Evolutionary conservation across 2,113 vertebrate genomes (phyloP).

Genomic region (Protomyctophum bolini): DNA sequence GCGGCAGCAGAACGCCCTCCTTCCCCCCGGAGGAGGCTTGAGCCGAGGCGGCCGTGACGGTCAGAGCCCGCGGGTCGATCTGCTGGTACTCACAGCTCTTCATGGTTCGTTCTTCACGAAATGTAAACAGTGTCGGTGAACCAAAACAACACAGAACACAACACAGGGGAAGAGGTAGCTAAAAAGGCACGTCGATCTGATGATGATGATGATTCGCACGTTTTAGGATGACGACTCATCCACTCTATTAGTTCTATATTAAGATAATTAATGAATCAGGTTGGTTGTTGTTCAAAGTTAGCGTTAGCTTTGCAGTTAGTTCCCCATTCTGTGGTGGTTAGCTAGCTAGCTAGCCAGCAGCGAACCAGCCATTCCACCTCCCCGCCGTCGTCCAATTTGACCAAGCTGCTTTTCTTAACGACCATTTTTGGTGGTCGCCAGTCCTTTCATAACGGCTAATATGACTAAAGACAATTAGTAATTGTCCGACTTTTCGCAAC

Average conservation of each 20-base stretch:
- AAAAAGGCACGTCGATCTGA: constrained; percentile 32
- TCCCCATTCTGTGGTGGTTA: constrained; percentile 38
- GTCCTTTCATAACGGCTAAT: neutral
- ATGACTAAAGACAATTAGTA: no score
- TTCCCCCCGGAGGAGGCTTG: constrained; percentile 49
- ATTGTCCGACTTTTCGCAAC: no score
- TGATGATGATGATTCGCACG: neutral
- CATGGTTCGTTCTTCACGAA: constrained; percentile 33
- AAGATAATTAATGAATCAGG: neutral
- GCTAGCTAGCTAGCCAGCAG: constrained; percentile 33
- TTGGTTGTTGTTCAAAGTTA: neutral
- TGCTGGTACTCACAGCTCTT: constrained; percentile 91
- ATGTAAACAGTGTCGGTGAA: constrained; percentile 17
- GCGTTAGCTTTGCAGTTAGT: constrained; percentile 31
- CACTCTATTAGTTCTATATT: constrained; percentile 22
- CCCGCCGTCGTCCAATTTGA: constrained; percentile 17
- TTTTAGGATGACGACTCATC: constrained; percentile 7
- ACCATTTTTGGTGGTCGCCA: constrained; percentile 42
- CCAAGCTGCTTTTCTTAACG: neutral
- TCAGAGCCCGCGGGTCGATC: constrained; percentile 81
- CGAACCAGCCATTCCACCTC: constrained; percentile 9
- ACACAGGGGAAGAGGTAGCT: constrained; percentile 18
- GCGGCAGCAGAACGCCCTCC: constrained; percentile 14
- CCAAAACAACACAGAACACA: neutral
- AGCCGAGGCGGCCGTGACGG: constrained; percentile 66